Evolutionary conservation across 2,888 invertebrate genomes (phyloP).

Genomic region (Orthosia gracilis): DNA sequence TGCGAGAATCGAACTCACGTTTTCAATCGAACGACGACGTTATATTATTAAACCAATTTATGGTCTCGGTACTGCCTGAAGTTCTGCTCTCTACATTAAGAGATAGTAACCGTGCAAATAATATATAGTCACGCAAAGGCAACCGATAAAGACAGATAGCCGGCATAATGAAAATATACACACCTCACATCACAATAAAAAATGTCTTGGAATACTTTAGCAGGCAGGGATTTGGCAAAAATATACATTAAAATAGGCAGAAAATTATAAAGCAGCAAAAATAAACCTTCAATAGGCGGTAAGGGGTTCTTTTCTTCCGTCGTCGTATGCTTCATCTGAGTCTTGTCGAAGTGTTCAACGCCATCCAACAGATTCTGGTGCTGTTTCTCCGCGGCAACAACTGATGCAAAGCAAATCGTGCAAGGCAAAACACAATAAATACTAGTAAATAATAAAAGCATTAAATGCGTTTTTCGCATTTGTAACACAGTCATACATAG

Average conservation of each 20-base stretch:
- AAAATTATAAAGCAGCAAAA: slow-evolving; percentile 71
- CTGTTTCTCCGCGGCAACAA: slow-evolving; percentile 94
- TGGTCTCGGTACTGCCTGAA: slow-evolving; percentile 7
- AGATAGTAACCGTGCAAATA: slow-evolving; percentile 50
- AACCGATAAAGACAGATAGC: slow-evolving; percentile 16
- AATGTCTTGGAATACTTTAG: slow-evolving; percentile 5
- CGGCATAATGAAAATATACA: neutral
- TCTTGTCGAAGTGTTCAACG: slow-evolving; percentile 94
- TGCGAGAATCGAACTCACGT: slow-evolving; percentile 21
- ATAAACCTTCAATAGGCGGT: slow-evolving; percentile 94
- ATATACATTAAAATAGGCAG: slow-evolving; percentile 35
- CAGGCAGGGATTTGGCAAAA: slow-evolving; percentile 16
- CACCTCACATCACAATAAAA: neutral
- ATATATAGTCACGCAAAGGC: slow-evolving; percentile 49
- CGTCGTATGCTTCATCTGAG: slow-evolving; percentile 93
- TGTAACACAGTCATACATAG: slow-evolving; percentile 39
- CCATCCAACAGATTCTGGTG: slow-evolving; percentile 94
- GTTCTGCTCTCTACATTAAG: slow-evolving; percentile 15
- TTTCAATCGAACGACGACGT: neutral
- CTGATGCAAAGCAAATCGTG: slow-evolving; percentile 90
- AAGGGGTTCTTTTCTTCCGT: slow-evolving; percentile 94
- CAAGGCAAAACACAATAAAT: slow-evolving; percentile 74
- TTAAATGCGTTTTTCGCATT: slow-evolving; percentile 48
- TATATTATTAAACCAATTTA: slow-evolving; percentile 17
- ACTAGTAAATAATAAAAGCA: slow-evolving; percentile 63